These are phyloP conservation scores for Parthenolecanium corni DNA, from an alignment of 2,888 invertebrate species.

Conservation along the genomic window DNA sequence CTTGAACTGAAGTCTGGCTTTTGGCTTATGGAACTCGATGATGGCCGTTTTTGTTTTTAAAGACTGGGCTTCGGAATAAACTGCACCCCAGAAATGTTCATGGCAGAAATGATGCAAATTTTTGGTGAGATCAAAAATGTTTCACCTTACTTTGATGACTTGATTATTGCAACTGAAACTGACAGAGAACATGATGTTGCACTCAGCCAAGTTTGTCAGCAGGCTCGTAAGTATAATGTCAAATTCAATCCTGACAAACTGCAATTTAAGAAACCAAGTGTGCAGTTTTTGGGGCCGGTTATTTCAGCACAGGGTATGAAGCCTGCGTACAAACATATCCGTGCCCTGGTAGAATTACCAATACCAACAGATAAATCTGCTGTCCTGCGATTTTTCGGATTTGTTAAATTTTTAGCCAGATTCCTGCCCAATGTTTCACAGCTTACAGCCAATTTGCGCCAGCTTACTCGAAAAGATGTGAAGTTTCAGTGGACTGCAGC, in stretches of 20 bases:
- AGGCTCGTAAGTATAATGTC: slow-evolving; percentile 29
- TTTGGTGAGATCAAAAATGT: slow-evolving; percentile 8
- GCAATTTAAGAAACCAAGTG: slow-evolving; percentile 26
- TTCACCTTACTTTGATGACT: slow-evolving; percentile 14
- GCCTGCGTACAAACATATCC: slow-evolving; percentile 3
- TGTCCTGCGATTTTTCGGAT: too few relatives aligned
- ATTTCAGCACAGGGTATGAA: slow-evolving; percentile 22
- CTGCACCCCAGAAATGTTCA: slow-evolving; percentile 31
- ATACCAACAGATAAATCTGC: too few relatives aligned
- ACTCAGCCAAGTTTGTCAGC: too few relatives aligned
- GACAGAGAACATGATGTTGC: slow-evolving; percentile 30
- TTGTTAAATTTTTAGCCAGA: slow-evolving; percentile 28
- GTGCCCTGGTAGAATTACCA: too few relatives aligned
- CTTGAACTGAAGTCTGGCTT: not conserved
- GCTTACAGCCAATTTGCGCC: slow-evolving; percentile 29
- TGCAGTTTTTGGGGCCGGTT: slow-evolving; percentile 27
- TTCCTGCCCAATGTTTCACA: slow-evolving; percentile 31
- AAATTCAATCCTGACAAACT: slow-evolving; percentile 30
- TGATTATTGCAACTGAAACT: slow-evolving; percentile 1
- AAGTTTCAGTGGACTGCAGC: slow-evolving; percentile 25
- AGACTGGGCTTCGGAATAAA: slow-evolving; percentile 32
- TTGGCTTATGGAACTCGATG: slow-evolving; percentile 30
- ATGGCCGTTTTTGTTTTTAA: slow-evolving; percentile 32
- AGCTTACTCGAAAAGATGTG: slow-evolving; percentile 28
- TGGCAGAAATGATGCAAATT: not conserved